Conservation (phyloP, 1,140 invertebrate species). For the Arion vulgaris region DNA sequence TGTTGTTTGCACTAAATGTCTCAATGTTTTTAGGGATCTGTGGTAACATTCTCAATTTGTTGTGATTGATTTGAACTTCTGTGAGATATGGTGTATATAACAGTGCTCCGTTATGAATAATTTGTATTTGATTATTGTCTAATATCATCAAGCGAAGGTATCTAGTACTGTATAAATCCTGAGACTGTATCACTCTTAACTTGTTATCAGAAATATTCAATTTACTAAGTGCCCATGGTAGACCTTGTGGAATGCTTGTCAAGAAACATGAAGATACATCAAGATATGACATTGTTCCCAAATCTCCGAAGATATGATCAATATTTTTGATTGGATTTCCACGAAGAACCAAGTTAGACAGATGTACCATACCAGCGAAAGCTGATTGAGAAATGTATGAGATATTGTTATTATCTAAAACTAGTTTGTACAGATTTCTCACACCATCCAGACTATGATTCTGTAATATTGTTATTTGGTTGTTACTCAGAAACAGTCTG, state of each 20-base stretch:
- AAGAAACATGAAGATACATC: conserved; percentile 86
- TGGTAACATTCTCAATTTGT: conserved; percentile 78
- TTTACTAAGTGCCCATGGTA: conserved; percentile 87
- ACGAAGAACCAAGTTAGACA: conserved; percentile 82
- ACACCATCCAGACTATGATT: conserved; percentile 78
- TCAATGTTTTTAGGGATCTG: conserved; percentile 78
- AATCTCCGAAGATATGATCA: conserved; percentile 44
- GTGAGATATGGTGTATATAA: conserved; percentile 82
- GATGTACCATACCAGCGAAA: conserved; percentile 82
- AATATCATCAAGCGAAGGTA: conserved; percentile 82
- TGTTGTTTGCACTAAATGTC: conserved; percentile 79
- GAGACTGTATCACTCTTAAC: conserved; percentile 79
- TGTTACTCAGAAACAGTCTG: conserved; percentile 81
- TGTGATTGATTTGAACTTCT: conserved; percentile 34
- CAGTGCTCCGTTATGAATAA: conserved; percentile 80
- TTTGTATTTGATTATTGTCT: conserved; percentile 78
- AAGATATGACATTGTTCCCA: conserved; percentile 74
- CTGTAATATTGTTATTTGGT: conserved; percentile 77
- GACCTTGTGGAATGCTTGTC: conserved; percentile 83
- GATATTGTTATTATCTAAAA: conserved; percentile 85
- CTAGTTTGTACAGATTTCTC: conserved; percentile 81
- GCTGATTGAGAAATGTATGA: conserved; percentile 80
- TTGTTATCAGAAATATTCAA: conserved; percentile 74
- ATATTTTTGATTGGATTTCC: conserved; percentile 66
- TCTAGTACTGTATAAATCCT: conserved; percentile 77